phyloP scores from a whole-genome alignment of 2,888 invertebrate species.

The Drosophila setosimentum region DNA sequence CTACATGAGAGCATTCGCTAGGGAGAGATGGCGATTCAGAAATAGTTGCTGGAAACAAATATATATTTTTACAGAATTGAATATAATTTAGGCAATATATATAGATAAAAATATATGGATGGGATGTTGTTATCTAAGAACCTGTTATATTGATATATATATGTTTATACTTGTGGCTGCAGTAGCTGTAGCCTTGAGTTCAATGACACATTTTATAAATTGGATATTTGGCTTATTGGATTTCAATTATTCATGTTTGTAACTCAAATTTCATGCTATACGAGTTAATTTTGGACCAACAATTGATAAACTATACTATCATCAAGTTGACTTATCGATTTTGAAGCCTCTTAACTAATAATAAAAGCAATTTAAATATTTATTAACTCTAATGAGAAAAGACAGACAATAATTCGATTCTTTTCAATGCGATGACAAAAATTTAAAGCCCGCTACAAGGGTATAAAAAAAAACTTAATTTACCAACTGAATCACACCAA shows the following conservation, averaged over 20 bases:
- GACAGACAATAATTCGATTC: neutral
- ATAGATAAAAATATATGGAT: neutral
- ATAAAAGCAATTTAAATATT: neutral
- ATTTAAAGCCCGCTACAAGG: neutral
- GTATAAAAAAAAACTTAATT: slow-evolving; percentile 32
- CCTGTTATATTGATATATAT: neutral
- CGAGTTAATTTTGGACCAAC: slow-evolving; percentile 21
- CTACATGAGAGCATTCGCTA: neutral
- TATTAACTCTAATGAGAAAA: neutral
- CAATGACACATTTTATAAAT: slow-evolving; percentile 41
- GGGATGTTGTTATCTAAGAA: neutral
- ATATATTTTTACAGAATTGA: neutral
- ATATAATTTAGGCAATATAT: neutral
- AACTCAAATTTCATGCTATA: slow-evolving; percentile 21
- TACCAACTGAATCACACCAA: slow-evolving; percentile 53
- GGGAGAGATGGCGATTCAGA: neutral
- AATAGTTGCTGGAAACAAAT: neutral
- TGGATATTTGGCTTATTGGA: slow-evolving; percentile 22
- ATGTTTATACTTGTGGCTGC: neutral
- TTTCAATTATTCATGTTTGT: slow-evolving; percentile 34
- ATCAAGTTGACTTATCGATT: neutral
- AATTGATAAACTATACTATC: neutral
- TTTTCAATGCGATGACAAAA: neutral
- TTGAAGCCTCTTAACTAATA: neutral
- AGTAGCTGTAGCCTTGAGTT: slow-evolving; percentile 28